Conservation (phyloP, 2,888 invertebrate genomes). For the Trissolcus japonicus region DNA sequence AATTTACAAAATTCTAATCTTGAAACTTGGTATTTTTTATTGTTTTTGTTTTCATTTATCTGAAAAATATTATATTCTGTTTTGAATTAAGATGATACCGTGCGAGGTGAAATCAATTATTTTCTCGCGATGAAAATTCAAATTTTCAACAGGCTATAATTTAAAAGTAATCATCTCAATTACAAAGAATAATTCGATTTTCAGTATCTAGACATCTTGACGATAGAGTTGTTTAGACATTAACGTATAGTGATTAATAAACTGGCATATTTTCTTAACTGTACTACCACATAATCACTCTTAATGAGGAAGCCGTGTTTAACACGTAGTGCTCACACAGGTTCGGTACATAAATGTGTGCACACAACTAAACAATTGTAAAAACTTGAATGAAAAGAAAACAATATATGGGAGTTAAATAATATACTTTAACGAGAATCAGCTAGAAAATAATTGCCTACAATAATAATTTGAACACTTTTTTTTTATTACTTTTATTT, state of each 20-base stretch:
- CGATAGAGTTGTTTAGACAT: not conserved
- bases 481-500: not conserved
- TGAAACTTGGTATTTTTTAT: no score
- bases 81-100: no score
- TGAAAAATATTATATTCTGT: no score
- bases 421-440: not conserved
- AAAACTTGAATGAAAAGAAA: not conserved
- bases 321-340: conserved; percentile 5
- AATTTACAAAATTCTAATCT: no score
- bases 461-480: not conserved
- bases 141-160: no score
- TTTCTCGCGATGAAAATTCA: no score
- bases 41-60: no score
- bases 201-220: conserved; percentile 1
- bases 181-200: conserved; percentile 1
- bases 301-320: conserved; percentile 11
- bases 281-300: conserved; percentile 7
- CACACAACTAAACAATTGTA: not conserved
- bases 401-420: not conserved
- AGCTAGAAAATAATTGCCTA: not conserved
- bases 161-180: not conserved
- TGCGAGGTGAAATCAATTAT: no score
- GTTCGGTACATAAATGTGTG: not conserved
- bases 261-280: conserved; percentile 5
- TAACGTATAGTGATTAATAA: conserved; percentile 4